Conservation (phyloP, 2,888 invertebrate genomes). For the Bombylius major region DNA sequence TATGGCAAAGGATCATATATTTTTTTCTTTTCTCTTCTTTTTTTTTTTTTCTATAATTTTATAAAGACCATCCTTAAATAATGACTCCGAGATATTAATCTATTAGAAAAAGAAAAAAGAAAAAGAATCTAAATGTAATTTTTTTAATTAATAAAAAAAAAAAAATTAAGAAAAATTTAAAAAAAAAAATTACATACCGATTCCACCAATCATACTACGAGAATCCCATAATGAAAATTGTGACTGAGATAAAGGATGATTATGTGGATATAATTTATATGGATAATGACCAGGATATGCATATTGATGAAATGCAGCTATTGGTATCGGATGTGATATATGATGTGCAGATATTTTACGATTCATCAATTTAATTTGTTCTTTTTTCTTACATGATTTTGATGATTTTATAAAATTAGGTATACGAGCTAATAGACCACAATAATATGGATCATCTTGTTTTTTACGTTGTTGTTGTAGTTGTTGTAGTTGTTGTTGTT, state of each 20-base stretch:
- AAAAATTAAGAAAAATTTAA: neutral
- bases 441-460: conserved; percentile 57
- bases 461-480: conserved; percentile 27
- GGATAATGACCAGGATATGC: conserved; percentile 26
- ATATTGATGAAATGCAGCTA: conserved; percentile 31
- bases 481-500: conserved; percentile 12
- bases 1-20: neutral
- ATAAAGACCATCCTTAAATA: neutral
- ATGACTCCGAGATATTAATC: neutral
- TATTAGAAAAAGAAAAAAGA: neutral
- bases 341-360: conserved; percentile 35
- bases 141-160: neutral
- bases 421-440: conserved; percentile 53
- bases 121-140: neutral
- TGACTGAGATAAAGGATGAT: conserved; percentile 34
- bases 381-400: conserved; percentile 18
- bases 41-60: conserved; percentile 14
- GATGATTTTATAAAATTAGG: conserved; percentile 54
- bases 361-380: conserved; percentile 18
- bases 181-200: conserved; percentile 20
- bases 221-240: conserved; percentile 35
- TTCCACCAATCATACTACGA: conserved; percentile 33
- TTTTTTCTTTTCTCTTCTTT: neutral
- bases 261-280: conserved; percentile 30
- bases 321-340: conserved; percentile 29